Conservation (phyloP, 2,888 invertebrate species). For the Ophion ellenae region DNA sequence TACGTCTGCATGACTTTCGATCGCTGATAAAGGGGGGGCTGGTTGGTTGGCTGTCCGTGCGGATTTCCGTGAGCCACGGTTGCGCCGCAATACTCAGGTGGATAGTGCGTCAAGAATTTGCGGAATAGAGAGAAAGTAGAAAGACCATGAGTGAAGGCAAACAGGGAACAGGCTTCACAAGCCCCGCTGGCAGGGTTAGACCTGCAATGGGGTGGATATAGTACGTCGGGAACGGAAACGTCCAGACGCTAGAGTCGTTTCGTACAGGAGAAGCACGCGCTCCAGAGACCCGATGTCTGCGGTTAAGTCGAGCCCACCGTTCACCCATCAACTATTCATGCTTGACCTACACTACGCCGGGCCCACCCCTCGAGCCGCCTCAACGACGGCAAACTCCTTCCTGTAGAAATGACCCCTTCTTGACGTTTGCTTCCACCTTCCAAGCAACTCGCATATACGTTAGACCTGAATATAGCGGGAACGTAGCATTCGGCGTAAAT, state of each 20-base stretch:
- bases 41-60: neutral
- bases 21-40: neutral
- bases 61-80: constrained; percentile 10
- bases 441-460: constrained; percentile 20
- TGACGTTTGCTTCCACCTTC: constrained; percentile 49
- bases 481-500: constrained; percentile 50
- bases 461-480: constrained; percentile 23
- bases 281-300: constrained; percentile 75
- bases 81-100: constrained; percentile 17
- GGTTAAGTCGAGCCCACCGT: constrained; percentile 74
- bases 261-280: constrained; percentile 43
- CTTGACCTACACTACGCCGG: constrained; percentile 74
- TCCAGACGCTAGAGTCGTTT: constrained; percentile 40
- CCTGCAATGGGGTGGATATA: constrained; percentile 12
- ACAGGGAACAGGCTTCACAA: constrained; percentile 32
- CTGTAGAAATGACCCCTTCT: constrained; percentile 57
- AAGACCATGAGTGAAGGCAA: constrained; percentile 13
- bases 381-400: constrained; percentile 56
- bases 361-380: constrained; percentile 40
- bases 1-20: neutral
- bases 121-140: neutral
- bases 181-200: constrained; percentile 13
- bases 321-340: constrained; percentile 78
- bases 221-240: constrained; percentile 38
- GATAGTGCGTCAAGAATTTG: constrained; percentile 10